A percentile compares a stretch with the other conserved stretches of the same genome.
Evolutionary conservation across 2,888 invertebrate genomes (phyloP).

Genomic region (Eupithecia centaureata): DNA sequence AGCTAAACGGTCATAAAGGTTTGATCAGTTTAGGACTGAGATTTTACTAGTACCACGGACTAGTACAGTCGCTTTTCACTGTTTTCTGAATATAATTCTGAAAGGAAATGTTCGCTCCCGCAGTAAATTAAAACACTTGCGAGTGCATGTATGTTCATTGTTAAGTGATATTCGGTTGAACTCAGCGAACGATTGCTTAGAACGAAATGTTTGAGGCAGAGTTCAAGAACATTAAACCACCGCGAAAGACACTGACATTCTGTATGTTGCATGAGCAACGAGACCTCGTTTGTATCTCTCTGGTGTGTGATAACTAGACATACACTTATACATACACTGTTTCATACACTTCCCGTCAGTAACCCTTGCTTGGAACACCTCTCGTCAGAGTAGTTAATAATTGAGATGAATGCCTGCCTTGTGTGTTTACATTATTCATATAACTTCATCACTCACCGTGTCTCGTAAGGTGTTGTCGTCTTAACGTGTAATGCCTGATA

Average conservation of each 20-base stretch:
- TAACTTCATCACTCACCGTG: constrained; percentile 19
- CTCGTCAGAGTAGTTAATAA: not conserved
- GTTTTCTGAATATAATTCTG: not conserved
- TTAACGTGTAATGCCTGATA: not conserved
- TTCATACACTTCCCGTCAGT: not conserved
- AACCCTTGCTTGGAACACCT: not conserved
- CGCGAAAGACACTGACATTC: no score
- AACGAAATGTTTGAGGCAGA: no score
- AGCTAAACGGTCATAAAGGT: not conserved
- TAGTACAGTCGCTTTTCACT: not conserved
- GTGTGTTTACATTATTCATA: constrained; percentile 26
- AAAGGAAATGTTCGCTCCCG: not conserved
- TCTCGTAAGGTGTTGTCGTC: not conserved
- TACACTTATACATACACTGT: no score
- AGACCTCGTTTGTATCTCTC: not conserved
- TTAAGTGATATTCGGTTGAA: not conserved
- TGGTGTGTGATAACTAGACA: not conserved
- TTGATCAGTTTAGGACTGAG: not conserved
- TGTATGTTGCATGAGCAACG: not conserved
- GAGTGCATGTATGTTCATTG: not conserved
- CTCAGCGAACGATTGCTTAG: no score
- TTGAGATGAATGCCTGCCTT: not conserved
- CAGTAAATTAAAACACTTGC: not conserved
- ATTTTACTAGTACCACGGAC: not conserved
- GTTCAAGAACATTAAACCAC: no score